Evolutionary conservation across 1,140 invertebrate species (phyloP).

Genomic region (Brachionus asplanchnoidis): DNA sequence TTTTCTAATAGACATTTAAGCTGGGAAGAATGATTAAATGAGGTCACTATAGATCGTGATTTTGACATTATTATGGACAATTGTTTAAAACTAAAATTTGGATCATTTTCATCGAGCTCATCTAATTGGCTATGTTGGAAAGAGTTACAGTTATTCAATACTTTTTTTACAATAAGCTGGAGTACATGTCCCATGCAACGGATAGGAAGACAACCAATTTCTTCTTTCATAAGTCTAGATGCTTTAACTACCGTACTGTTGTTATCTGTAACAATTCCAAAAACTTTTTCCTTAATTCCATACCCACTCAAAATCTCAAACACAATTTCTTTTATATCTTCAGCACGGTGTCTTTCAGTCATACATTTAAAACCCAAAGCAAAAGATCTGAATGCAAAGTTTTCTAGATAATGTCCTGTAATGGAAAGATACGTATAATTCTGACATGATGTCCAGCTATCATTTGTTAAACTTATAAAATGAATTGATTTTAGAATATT

Average conservation of each 20-base stretch:
- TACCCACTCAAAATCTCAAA: too few species aligned
- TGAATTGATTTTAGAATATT: too few species aligned
- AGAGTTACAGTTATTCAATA: background rate
- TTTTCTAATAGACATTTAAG: background rate
- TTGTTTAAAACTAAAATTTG: background rate
- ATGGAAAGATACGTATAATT: too few species aligned
- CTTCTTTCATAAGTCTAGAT: background rate
- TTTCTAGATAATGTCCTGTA: too few species aligned
- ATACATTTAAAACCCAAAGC: too few species aligned
- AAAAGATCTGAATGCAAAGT: too few species aligned
- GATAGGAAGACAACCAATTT: background rate
- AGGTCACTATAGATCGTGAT: too few species aligned
- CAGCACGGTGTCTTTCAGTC: too few species aligned
- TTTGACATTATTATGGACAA: background rate
- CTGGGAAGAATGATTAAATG: constrained; percentile 7
- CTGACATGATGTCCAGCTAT: too few species aligned
- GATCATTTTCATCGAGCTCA: background rate
- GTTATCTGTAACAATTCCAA: background rate
- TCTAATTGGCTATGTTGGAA: background rate
- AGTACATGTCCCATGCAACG: background rate
- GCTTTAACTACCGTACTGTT: background rate
- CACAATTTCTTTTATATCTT: too few species aligned
- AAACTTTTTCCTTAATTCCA: too few species aligned
- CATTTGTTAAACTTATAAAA: too few species aligned
- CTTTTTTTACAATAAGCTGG: background rate